Evolutionary conservation across 2,888 invertebrate genomes (phyloP), one percentile per base, ranked within the genome.

Genomic region (Drosophila affinis): DNA sequence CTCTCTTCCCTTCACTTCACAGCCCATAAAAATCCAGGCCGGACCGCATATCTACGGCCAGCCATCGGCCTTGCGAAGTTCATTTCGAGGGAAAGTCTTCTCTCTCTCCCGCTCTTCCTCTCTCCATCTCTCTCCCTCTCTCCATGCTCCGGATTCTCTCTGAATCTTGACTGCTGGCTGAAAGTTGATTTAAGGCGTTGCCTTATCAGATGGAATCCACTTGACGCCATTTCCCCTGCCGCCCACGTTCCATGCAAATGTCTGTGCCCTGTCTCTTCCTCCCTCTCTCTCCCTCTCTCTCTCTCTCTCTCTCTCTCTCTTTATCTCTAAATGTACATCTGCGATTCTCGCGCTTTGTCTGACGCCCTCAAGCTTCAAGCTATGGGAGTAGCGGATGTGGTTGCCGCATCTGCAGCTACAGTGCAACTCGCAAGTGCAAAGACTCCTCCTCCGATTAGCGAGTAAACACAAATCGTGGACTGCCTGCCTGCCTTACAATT

Each of bases 141-240:
- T 18, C 14, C 21, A 3, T 39, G 39, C 6, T 39, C 6, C 39
- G 39, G 39, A n/a, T 7, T 39, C 7, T 6, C 39, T n/a, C n/a
- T 39, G 39, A 39, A n/a, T n/a, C 7, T n/a, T 34, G 57, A 21
- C 47, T 17, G 47, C 47, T 17, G 47, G 0, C 52, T 7, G 18
- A 32, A 52, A 34, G 58, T 47, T 52, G 62, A 56, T 44, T 55
- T 46, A 47, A 67, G 52, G 46, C 62, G 61, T 32, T 52, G 34
- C 21, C 6, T 34, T 56, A 62, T 62, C 67, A 52, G 62, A 56
- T 62, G 55, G 52, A 39, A 62, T 62, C 67, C 62, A 62, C 52
- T 67, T 62, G 67, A 67, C 62, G 56, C 46, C 62, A 52, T 56
- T 56, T 67, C 12, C 65, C 55, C 65, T 51, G 67, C 27, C 17